These are phyloP conservation scores for Jaculus jaculus DNA, from an alignment of 2,113 vertebrate species.

Conservation along the genomic window DNA sequence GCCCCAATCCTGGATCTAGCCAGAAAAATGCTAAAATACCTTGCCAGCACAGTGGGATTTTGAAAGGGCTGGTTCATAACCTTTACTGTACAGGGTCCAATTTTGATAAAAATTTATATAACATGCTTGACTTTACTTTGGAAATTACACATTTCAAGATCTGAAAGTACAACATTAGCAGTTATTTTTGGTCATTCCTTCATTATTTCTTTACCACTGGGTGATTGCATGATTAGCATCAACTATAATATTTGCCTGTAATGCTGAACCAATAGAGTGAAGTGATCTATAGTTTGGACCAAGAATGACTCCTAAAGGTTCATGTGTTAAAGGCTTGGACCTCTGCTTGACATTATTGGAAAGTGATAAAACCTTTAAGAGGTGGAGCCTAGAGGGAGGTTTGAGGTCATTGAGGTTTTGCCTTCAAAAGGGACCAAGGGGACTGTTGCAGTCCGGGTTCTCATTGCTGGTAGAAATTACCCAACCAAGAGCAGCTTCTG, in stretches of 20 bases:
- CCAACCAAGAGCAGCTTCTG: too few species aligned
- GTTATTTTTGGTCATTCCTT: not conserved
- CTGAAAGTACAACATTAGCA: not conserved
- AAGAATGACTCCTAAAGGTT: accelerated
- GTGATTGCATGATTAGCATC: not conserved
- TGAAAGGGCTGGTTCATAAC: not conserved
- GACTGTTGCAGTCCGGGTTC: too few species aligned
- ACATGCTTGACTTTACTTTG: slow-evolving; percentile 24
- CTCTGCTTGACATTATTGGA: not conserved
- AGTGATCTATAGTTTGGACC: not conserved
- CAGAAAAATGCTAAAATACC: too few species aligned
- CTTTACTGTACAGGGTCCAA: not conserved
- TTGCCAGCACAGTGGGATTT: too few species aligned
- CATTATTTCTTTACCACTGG: not conserved
- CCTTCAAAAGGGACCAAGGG: not conserved
- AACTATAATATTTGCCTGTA: not conserved
- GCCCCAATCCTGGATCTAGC: too few species aligned
- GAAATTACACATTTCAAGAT: not conserved
- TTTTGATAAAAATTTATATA: not conserved
- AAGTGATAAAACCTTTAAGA: not conserved
- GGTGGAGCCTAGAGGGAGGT: not conserved
- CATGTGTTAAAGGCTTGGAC: not conserved
- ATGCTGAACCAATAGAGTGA: not conserved
- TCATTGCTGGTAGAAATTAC: too few species aligned
- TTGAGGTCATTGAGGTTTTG: not conserved